Evolutionary conservation across 2,113 vertebrate genomes (phyloP), one percentile per base, ranked within the genome.

Genomic region (Xiphorhynchus elegans): DNA sequence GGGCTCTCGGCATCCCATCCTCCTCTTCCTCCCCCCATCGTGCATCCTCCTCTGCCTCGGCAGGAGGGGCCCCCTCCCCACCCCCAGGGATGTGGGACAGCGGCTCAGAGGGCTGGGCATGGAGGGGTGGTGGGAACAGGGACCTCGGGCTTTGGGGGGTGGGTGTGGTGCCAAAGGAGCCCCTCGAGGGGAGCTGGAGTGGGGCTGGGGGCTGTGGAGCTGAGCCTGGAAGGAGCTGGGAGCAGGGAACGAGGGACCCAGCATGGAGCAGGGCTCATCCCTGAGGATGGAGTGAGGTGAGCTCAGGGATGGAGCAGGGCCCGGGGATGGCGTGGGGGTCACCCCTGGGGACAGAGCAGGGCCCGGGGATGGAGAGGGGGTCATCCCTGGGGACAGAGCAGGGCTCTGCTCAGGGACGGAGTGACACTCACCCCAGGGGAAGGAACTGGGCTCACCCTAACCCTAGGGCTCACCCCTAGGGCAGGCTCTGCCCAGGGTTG

Each of bases 91-190:
- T 1, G 4, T 18, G 17, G 42, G 64, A 46, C 1, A 11, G 56
- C 1, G 24, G 39, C 4, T 13, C 2, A 4, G 40, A 17, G 77
- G 21, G 17, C 17, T 11, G 21, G 67, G 73, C 40, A 31, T 0
- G 0, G 39, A 62, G 11, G 10, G 52, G 58, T 1, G 8, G n/a
- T 5, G 21, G 5, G 55, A n/a, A 29, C 29, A 13, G n/a, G 76
- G 69, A 17, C 39, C 46, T 63, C 5, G 29, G 28, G 58, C 74
- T 70, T 4, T 4, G 2, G 69, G 69, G 24, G 63, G 12, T 5
- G 4, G 0, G 0, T 4, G 16, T 4, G 8, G 11, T 10, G 73
- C 53, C 44, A 20, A 49, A 56, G 50, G 50, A 56, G 35, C 33
- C 1, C 81, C 74, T 18, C 0, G 6, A 28, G 47, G 28, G 55